Percentiles rank a stretch among this genome's conserved stretches.
Evolutionary conservation across 2,797 vertebrate genomes (phyloP).

Genomic region (Sebastes dallii): DNA sequence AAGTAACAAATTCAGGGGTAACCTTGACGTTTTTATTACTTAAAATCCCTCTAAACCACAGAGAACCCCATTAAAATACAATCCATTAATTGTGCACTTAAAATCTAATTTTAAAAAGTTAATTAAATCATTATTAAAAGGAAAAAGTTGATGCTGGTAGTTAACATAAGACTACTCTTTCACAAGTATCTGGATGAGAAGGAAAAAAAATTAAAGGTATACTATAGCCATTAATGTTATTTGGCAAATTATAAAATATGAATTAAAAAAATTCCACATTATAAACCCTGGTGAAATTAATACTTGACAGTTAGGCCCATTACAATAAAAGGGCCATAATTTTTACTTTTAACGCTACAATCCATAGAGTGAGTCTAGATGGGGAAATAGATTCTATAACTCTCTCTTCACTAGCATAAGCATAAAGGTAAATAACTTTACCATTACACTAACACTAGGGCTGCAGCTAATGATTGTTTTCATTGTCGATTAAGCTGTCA

Average conservation of each 20-base stretch:
- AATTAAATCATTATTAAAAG: not conserved
- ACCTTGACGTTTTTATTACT: not conserved
- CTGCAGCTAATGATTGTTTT: no score
- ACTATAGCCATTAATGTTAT: not conserved
- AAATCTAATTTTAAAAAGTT: not conserved
- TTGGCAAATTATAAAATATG: not conserved
- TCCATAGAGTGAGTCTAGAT: not conserved
- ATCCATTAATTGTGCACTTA: not conserved
- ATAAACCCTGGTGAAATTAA: not conserved
- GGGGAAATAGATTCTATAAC: not conserved
- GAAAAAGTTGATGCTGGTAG: not conserved
- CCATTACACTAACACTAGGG: not conserved
- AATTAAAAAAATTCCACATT: not conserved
- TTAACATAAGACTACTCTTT: not conserved
- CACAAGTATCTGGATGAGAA: not conserved
- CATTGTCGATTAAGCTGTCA: no score
- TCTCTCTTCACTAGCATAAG: not conserved
- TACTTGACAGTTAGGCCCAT: not conserved
- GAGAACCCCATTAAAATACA: not conserved
- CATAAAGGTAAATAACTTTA: not conserved
- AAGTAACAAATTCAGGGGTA: not conserved
- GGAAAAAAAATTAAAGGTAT: not conserved
- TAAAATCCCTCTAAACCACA: not conserved
- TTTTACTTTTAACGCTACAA: not conserved
- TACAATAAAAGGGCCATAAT: no score